A percentile compares a stretch with the other conserved stretches of the same genome.
Conservation (phyloP, 1,140 invertebrate species). For the Ctenoplectra terminalis region DNA sequence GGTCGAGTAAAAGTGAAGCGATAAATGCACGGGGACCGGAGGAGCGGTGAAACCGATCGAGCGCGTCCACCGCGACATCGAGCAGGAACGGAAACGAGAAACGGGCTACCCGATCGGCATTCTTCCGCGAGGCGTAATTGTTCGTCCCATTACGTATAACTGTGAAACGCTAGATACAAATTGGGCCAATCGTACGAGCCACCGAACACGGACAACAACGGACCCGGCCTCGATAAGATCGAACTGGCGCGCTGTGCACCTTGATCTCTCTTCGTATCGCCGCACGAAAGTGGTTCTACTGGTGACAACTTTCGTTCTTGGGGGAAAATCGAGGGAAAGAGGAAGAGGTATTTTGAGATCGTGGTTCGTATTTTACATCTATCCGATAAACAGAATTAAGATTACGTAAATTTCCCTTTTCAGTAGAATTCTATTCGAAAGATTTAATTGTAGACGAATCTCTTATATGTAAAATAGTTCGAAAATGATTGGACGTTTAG, state of each 20-base stretch:
- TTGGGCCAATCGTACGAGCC: conserved; percentile 37
- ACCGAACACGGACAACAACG: conserved; percentile 39
- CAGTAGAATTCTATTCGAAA: too few species aligned
- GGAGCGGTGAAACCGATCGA: conserved; percentile 19
- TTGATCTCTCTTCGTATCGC: not conserved
- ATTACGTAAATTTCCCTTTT: too few species aligned
- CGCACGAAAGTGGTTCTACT: conserved; percentile 47
- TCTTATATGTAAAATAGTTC: too few species aligned
- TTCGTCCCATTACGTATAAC: conserved; percentile 48
- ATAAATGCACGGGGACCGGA: conserved; percentile 19
- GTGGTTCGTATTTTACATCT: too few species aligned
- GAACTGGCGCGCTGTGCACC: not conserved
- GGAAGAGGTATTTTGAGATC: too few species aligned
- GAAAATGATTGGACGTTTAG: too few species aligned
- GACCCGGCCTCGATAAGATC: conserved; percentile 23
- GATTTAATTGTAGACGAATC: too few species aligned
- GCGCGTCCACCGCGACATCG: not conserved
- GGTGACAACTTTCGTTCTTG: conserved; percentile 35
- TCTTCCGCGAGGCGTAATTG: conserved; percentile 52
- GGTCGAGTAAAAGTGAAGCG: conserved; percentile 64
- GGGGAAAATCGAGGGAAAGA: conserved; percentile 20
- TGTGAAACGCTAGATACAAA: conserved; percentile 44
- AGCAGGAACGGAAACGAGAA: conserved; percentile 51
- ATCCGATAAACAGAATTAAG: too few species aligned
- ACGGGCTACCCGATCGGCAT: conserved; percentile 24